Percentiles rank a stretch among this genome's conserved stretches.
Evolutionary conservation across 2,888 invertebrate species (phyloP).

Genomic region (Erebia palarica): DNA sequence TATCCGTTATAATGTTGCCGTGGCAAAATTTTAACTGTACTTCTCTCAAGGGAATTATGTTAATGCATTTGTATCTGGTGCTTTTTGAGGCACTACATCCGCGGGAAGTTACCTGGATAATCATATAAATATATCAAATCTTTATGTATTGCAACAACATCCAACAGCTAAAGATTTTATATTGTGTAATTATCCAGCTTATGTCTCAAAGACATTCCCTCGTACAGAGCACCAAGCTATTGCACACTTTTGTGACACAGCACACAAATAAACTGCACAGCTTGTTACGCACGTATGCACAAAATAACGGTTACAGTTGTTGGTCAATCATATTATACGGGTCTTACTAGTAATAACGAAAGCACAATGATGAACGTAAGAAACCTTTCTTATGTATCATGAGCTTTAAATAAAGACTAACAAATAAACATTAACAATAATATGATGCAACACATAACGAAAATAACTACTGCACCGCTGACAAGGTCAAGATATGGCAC

Average conservation of each 20-base stretch:
- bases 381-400: conserved; percentile 60
- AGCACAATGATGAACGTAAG: conserved; percentile 53
- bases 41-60: conserved; percentile 65
- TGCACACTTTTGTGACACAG: conserved; percentile 75
- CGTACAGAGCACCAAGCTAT: conserved; percentile 73
- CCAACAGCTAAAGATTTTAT: not conserved
- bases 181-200: conserved; percentile 66
- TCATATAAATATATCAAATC: conserved; percentile 49
- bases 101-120: conserved; percentile 61
- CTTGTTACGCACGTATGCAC: conserved; percentile 78
- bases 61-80: conserved; percentile 75
- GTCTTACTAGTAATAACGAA: conserved; percentile 47
- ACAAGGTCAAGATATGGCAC: conserved; percentile 62
- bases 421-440: conserved; percentile 67
- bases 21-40: conserved; percentile 74
- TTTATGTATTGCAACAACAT: not conserved
- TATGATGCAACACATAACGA: conserved; percentile 66
- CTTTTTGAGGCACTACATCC: conserved; percentile 61
- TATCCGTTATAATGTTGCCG: conserved; percentile 77
- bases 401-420: conserved; percentile 65
- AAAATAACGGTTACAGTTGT: conserved; percentile 63
- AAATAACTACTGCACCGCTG: conserved; percentile 76
- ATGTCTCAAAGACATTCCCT: conserved; percentile 59
- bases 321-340: conserved; percentile 33
- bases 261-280: conserved; percentile 78